These are phyloP conservation scores for Chymomyza costata DNA, from an alignment of 1,140 invertebrate genomes.

Conservation along the genomic window DNA sequence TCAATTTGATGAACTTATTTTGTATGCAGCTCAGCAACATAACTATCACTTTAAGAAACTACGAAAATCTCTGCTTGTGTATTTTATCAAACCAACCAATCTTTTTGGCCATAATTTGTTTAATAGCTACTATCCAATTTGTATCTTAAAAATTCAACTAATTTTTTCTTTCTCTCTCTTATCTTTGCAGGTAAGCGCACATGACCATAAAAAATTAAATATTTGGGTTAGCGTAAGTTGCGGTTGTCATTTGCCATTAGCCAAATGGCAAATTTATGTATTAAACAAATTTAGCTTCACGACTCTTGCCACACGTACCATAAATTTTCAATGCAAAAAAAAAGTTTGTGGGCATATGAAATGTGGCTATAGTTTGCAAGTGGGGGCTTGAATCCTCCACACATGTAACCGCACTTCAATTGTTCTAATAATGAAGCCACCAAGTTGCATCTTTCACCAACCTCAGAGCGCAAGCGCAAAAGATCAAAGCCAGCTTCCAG, in stretches of 20 bases:
- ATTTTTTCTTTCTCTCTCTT: conserved; percentile 21
- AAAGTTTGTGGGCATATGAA: too few species aligned
- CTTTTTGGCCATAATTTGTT: too few species aligned
- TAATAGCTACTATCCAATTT: conserved; percentile 14
- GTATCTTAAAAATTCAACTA: conserved; percentile 16
- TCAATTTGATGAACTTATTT: too few species aligned
- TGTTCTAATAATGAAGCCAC: conserved; percentile 42
- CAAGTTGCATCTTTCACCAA: conserved; percentile 47
- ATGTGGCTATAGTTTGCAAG: too few species aligned
- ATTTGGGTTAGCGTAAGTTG: conserved; percentile 38
- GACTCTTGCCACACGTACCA: conserved; percentile 15
- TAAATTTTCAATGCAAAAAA: conserved; percentile 18
- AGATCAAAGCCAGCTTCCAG: conserved; percentile 4
- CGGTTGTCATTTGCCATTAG: conserved; percentile 29
- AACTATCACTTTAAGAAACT: too few species aligned
- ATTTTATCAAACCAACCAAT: conserved; percentile 29
- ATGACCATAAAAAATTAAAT: conserved; percentile 18
- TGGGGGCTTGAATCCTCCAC: too few species aligned
- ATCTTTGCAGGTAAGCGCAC: conserved; percentile 53
- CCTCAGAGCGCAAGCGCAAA: conserved; percentile 9
- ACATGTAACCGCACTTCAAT: conserved; percentile 6
- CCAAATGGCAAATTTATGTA: conserved; percentile 44
- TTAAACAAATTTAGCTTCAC: conserved; percentile 28
- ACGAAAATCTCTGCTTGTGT: neutral
- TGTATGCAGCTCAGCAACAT: too few species aligned